Conservation (phyloP, 2,797 vertebrate genomes). For the Botia kubotai region DNA sequence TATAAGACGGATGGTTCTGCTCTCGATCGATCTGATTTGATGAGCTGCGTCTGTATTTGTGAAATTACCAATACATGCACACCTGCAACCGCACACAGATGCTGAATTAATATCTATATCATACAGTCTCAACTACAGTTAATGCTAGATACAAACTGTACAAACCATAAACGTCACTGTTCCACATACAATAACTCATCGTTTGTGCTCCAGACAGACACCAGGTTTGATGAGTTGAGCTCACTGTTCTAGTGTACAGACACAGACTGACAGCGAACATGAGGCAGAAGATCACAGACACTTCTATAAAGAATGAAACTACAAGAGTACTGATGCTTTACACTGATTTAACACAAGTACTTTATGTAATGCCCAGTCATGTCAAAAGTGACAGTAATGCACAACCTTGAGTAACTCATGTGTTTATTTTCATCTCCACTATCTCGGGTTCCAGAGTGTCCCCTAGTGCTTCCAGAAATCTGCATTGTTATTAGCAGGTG, state of each 20-base stretch:
- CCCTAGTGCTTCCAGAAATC: not conserved
- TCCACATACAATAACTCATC: not conserved
- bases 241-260: no score
- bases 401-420: not conserved
- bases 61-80: not conserved
- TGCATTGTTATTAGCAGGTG: not conserved
- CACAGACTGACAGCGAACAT: no score
- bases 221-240: no score
- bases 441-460: not conserved
- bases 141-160: no score
- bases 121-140: no score
- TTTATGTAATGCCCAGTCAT: not conserved
- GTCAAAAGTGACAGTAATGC: not conserved
- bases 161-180: not conserved
- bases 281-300: no score
- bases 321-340: not conserved
- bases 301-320: no score
- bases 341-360: not conserved
- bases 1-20: not conserved
- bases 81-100: not conserved
- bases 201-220: no score
- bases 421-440: not conserved
- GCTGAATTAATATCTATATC: no score
- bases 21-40: not conserved
- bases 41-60: not conserved